Conservation (phyloP, 2,113 vertebrate genomes). For the Climacteris rufus region DNA sequence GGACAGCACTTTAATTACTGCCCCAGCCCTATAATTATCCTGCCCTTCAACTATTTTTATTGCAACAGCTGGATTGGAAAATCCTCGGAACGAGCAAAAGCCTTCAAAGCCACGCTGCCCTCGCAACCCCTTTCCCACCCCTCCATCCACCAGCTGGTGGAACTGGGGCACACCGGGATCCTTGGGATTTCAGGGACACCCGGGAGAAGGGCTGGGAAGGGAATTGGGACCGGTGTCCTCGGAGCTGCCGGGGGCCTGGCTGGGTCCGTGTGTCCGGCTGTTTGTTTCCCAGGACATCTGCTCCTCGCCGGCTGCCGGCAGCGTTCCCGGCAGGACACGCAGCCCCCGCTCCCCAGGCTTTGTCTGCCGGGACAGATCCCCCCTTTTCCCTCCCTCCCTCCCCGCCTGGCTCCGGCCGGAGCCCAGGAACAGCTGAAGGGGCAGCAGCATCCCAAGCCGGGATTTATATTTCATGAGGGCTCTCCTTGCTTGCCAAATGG, state of each 20-base stretch:
- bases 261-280: not conserved
- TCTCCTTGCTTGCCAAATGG: too few relatives aligned
- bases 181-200: too few relatives aligned
- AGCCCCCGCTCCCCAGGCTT: not conserved
- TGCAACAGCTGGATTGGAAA: constrained; percentile 11
- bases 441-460: not conserved
- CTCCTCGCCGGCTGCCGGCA: too few relatives aligned
- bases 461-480: not conserved
- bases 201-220: too few relatives aligned
- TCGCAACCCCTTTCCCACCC: not conserved
- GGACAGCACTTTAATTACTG: not conserved
- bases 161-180: not conserved
- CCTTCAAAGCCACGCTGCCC: not conserved
- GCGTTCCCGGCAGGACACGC: not conserved
- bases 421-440: not conserved
- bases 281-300: not conserved
- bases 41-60: not conserved
- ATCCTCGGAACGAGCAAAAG: not conserved
- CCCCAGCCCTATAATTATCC: not conserved
- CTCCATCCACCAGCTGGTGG: not conserved
- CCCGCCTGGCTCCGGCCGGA: fast-evolving
- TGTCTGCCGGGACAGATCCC: not conserved
- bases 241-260: not conserved
- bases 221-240: fast-evolving
- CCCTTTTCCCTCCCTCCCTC: not conserved